These are phyloP conservation scores for Callimorpha dominula DNA, from an alignment of 2,888 invertebrate species.

Conservation along the genomic window DNA sequence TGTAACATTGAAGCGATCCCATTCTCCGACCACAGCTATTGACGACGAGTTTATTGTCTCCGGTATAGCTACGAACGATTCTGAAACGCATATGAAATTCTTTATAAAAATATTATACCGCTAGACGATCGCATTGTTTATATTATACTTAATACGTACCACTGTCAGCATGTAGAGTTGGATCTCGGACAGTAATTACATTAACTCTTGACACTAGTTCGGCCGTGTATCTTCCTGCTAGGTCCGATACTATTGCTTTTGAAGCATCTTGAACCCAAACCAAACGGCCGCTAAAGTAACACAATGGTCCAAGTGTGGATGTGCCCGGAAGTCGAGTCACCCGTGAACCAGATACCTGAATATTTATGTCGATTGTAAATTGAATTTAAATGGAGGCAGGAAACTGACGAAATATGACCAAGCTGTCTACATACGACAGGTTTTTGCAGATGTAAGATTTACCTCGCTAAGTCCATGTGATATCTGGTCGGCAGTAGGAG, in stretches of 20 bases:
- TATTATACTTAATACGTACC: conserved; percentile 66
- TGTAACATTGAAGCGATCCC: conserved; percentile 93
- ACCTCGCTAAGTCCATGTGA: conserved; percentile 77
- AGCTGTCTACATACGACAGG: background rate
- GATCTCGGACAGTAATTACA: conserved; percentile 91
- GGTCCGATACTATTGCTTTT: conserved; percentile 91
- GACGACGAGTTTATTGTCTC: conserved; percentile 89
- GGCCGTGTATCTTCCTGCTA: conserved; percentile 91
- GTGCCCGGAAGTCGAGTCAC: conserved; percentile 74
- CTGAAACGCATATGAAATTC: conserved; percentile 52
- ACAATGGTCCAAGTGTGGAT: conserved; percentile 90
- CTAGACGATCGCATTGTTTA: background rate
- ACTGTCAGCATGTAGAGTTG: conserved; percentile 88
- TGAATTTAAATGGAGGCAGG: background rate
- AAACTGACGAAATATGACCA: background rate
- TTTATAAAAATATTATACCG: background rate
- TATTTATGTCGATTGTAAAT: background rate
- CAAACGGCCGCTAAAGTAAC: conserved; percentile 93
- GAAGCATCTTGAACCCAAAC: conserved; percentile 93
- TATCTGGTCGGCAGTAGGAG: conserved; percentile 88
- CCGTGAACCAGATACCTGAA: conserved; percentile 74
- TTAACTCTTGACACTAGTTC: conserved; percentile 89
- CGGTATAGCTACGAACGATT: conserved; percentile 90
- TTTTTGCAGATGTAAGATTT: background rate
- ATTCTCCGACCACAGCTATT: conserved; percentile 91